These are phyloP conservation scores for Trichonephila clavata DNA, from an alignment of 1,140 invertebrate species.

Conservation along the genomic window DNA sequence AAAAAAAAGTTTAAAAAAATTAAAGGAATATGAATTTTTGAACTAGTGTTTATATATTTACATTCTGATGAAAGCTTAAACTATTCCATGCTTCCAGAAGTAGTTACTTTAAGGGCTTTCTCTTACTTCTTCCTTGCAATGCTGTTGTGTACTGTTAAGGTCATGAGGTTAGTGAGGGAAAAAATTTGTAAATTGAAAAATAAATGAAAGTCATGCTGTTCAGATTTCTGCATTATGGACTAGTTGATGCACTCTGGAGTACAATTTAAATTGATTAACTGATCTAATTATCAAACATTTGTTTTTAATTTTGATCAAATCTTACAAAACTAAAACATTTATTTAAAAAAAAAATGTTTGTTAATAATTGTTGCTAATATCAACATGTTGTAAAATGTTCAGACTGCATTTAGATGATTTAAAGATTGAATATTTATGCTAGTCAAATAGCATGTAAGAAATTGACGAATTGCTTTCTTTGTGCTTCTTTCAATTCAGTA, in stretches of 20 bases:
- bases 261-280: slow-evolving; percentile 2
- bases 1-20: slow-evolving; percentile 23
- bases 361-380: neutral
- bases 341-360: neutral
- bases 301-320: neutral
- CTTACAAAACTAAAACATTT: neutral
- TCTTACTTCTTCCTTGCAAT: slow-evolving; percentile 62
- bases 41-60: slow-evolving; percentile 68
- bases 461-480: neutral
- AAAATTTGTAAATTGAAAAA: neutral
- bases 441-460: neutral
- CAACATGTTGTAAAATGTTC: neutral
- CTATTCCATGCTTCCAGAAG: slow-evolving; percentile 73
- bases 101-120: slow-evolving; percentile 54
- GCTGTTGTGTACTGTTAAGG: slow-evolving; percentile 65
- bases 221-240: neutral
- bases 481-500: neutral
- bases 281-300: neutral
- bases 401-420: neutral
- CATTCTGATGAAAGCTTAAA: slow-evolving; percentile 64
- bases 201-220: neutral
- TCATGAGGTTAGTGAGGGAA: slow-evolving; percentile 52
- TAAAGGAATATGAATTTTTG: slow-evolving; percentile 49
- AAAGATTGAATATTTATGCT: neutral
- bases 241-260: neutral